A percentile compares a stretch with the other conserved stretches of the same genome.
Evolutionary conservation across 2,113 vertebrate species (phyloP).

Genomic region (Rhynchomys soricoides): DNA sequence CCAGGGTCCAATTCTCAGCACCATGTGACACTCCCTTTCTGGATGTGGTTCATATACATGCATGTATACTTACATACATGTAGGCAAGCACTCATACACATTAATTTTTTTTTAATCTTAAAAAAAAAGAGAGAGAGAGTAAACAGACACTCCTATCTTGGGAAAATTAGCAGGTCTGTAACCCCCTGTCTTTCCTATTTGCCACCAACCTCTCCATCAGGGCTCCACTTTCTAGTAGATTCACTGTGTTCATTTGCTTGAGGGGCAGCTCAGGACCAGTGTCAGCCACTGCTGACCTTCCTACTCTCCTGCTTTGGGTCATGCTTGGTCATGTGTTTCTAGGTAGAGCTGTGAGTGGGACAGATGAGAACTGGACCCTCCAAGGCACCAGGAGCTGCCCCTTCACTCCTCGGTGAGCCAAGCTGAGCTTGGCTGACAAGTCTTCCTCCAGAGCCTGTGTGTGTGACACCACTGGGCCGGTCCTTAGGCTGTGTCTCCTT

Average conservation of each 20-base stretch:
- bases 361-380: background rate
- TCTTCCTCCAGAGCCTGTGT: background rate
- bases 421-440: too few species aligned
- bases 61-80: background rate
- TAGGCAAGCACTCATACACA: background rate
- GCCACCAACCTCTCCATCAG: too few species aligned
- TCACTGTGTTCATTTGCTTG: background rate
- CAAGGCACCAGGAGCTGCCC: accelerated
- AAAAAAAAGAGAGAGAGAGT: background rate
- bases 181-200: background rate
- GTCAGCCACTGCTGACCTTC: accelerated
- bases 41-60: background rate
- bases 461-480: background rate
- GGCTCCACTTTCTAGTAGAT: background rate
- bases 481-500: background rate
- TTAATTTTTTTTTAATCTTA: background rate
- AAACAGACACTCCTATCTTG: background rate
- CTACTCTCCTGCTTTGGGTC: background rate
- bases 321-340: background rate
- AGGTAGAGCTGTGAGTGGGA: background rate
- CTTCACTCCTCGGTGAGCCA: background rate
- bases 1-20: background rate
- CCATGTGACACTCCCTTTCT: background rate
- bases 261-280: background rate
- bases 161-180: background rate